Conservation (phyloP, 2,113 vertebrate genomes). For the Agapornis roseicollis region DNA sequence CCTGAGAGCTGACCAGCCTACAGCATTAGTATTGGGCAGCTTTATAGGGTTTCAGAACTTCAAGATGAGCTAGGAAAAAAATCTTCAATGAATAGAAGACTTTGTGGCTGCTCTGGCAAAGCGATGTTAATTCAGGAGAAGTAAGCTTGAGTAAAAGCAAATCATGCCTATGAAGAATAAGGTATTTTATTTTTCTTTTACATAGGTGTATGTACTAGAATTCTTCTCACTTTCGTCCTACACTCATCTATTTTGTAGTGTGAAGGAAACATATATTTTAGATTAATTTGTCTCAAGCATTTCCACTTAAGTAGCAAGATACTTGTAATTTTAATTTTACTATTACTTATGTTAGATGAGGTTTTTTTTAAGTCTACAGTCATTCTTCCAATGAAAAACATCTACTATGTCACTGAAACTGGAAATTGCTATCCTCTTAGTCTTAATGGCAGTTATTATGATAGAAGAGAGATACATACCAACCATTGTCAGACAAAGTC, state of each 20-base stretch:
- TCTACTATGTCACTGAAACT: background rate
- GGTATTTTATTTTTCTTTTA: background rate
- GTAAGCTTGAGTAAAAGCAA: background rate
- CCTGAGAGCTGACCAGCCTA: background rate
- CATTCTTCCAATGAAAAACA: background rate
- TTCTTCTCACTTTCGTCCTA: background rate
- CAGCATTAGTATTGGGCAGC: fast-evolving
- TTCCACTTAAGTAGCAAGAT: background rate
- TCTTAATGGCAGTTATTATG: background rate
- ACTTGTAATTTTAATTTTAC: background rate
- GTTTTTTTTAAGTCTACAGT: background rate
- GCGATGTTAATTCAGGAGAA: background rate
- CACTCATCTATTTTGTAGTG: background rate
- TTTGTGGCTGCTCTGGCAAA: background rate
- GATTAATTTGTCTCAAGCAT: background rate
- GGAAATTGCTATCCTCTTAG: conserved; percentile 28
- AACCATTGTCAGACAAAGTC: background rate
- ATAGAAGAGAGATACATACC: background rate
- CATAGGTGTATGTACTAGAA: background rate
- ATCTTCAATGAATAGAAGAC: background rate
- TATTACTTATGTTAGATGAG: background rate
- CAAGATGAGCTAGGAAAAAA: background rate
- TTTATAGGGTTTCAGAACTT: background rate
- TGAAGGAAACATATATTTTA: background rate
- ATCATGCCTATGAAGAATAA: background rate